Evolutionary conservation across 2,797 vertebrate genomes (phyloP), one percentile per base, ranked within the genome.

Genomic region (Ptychadena robeensis): DNA sequence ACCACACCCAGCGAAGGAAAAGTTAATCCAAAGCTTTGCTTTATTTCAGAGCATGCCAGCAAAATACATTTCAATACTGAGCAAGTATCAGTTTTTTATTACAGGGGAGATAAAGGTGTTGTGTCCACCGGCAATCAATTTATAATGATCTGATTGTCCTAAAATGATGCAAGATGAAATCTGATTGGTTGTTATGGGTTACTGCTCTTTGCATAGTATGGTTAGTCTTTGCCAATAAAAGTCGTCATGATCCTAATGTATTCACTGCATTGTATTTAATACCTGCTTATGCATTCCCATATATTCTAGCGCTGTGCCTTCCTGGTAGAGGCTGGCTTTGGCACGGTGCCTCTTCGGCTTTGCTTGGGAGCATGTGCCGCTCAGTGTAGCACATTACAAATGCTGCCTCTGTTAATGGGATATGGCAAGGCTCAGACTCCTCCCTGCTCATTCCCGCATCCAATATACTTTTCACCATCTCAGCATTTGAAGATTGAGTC

Each of bases 381-480:
- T 63, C 74, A 84, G 35, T 68, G 82, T 74, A 68, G 31, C 69
- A 59, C 32, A 37, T 83, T 79, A 79, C 61, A 73, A 73, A 72
- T 73, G 28, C 82, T 44, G 25, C 74, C 48, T 64, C 48, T 57
- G 38, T 80, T 84, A 84, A 84, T 80, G 71, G 69, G 53, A 76
- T 80, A 69, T 63, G 31, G 72, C 65, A 53, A 28, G 78, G 30
- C 38, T 4, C 72, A 53, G 57, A 59, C 83, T 80, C 83, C 83
- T 80, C 82, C 78, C 37, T 80, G 37, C 57, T 57, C 30, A 12
- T 85, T 85, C 65, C 72, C 78, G 78, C 83, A 85, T 61, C 66
- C 83, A 80, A 80, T 85, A 76, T 81, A 57, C 71, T 75, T 85
- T 64, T 85, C 30, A 48, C 78, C 53, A 71, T 81, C 72, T 80